Base-by-base conservation (phyloP, 2,113 vertebrate species). In the Equus quagga region DNA sequence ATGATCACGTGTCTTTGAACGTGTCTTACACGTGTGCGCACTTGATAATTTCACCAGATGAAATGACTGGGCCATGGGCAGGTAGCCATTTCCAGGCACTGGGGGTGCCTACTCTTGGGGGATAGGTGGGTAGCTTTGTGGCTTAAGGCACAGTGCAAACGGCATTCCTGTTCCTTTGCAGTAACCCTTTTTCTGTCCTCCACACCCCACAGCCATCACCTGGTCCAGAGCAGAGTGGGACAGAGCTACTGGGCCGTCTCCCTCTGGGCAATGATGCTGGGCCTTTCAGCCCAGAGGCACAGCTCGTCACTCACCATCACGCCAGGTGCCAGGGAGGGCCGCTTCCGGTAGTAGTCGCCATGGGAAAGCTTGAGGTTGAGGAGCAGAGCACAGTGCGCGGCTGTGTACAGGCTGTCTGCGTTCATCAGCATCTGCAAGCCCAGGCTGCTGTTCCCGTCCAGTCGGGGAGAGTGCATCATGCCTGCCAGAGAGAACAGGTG, bases 291-390 rank as follows among this genome's bases (percentile, higher is more conserved):
- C 58, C 64, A 76, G 54, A 86, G 28, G 67, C 1, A 2, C 24
- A 0, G 6, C 10, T 24, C 24, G 12, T n/a, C 84, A 54, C 99
- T 98, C 98, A 99, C 99, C 99, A 99, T 96, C 96, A 98, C 98
- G 81, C 99, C 98, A 1, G 99, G 98, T 0, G 98, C 97, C 69
- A 99, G 98, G 17, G 99, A 58, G 1, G 99, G 98, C 62, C 99
- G 99, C 92, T 99, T 99, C 28, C 99, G 98, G 99, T 99, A 99
- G 98, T 99, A 99, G 98, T 99, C 99, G 0, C 99, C 98, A 65
- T 99, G 99, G 96, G 99, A 99, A 62, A 99, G 99, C 95, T 99
- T 99, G 87, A 99, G 99, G 96, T 99, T 99, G 97, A 99, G 99
- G 89, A 99, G 99, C 44, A 99, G 98, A n/a, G 99, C 99, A 21